Conservation (phyloP, 2,888 invertebrate genomes). For the Amiota mariae region DNA sequence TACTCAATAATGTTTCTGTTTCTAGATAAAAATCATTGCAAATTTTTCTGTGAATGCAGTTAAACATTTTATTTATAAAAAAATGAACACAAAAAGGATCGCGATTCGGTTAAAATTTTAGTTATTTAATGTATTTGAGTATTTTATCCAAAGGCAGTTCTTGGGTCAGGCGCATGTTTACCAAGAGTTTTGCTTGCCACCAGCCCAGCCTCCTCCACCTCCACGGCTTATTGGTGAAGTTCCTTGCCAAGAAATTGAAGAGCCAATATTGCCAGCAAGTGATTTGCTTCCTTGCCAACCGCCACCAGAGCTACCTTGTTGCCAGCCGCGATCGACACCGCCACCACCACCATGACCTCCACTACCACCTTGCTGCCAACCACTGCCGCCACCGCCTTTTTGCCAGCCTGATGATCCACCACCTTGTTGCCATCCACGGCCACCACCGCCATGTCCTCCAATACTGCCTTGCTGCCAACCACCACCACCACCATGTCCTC, state of each 20-base stretch:
- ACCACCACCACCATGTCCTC: conserved; percentile 41
- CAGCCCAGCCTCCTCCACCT: neutral
- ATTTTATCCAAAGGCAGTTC: neutral
- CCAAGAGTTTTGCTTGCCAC: conserved; percentile 34
- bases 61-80: neutral
- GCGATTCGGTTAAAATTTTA: neutral
- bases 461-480: conserved; percentile 39
- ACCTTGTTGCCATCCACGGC: conserved; percentile 39
- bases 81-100: neutral
- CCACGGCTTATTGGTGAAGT: conserved; percentile 21
- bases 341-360: conserved; percentile 23
- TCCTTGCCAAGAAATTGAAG: conserved; percentile 39
- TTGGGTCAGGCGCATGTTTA: conserved; percentile 30
- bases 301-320: conserved; percentile 38
- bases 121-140: neutral
- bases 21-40: too few relatives aligned
- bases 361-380: conserved; percentile 42
- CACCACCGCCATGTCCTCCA: conserved; percentile 37
- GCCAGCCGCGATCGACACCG: conserved; percentile 30
- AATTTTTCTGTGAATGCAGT: too few relatives aligned
- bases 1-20: too few relatives aligned
- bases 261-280: conserved; percentile 44
- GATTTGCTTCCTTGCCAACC: conserved; percentile 40
- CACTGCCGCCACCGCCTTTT: conserved; percentile 29
- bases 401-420: conserved; percentile 35